These are phyloP conservation scores for Eulimnadia texana DNA, from an alignment of 1,140 invertebrate genomes.

Conservation along the genomic window DNA sequence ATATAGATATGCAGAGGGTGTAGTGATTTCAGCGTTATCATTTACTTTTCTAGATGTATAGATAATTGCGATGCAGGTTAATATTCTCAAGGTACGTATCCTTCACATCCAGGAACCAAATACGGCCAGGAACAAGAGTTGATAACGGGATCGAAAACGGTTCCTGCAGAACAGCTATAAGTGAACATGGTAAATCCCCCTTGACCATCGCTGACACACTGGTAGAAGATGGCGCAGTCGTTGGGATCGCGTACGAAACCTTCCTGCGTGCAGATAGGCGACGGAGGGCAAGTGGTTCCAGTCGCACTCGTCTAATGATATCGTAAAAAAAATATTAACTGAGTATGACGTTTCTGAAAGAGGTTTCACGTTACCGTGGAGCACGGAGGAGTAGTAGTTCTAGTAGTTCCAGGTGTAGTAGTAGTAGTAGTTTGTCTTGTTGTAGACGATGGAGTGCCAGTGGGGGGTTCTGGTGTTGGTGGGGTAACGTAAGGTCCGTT, in stretches of 20 bases:
- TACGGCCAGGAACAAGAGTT: constrained; percentile 17
- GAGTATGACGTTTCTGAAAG: not conserved
- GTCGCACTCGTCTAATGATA: constrained; percentile 3
- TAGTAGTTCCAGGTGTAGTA: not conserved
- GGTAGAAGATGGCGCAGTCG: constrained; percentile 23
- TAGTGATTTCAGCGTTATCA: too few species aligned
- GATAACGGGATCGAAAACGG: constrained; percentile 18
- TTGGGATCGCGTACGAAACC: constrained; percentile 23
- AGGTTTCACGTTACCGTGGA: too few species aligned
- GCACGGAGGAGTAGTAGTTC: not conserved
- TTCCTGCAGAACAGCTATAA: constrained; percentile 18
- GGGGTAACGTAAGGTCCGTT: constrained; percentile 19
- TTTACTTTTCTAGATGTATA: too few species aligned
- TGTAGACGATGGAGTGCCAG: constrained; percentile 5
- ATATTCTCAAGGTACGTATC: too few species aligned
- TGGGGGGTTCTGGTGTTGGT: constrained; percentile 5
- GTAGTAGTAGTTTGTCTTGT: constrained; percentile 4
- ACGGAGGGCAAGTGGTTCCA: constrained; percentile 7
- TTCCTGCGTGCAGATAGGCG: constrained; percentile 20
- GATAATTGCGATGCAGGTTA: too few species aligned
- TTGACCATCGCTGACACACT: constrained; percentile 18
- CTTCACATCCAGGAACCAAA: constrained; percentile 17
- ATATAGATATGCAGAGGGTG: too few species aligned
- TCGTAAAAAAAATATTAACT: too few species aligned
- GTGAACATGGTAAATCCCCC: constrained; percentile 10